phyloP scores from a whole-genome alignment of 2,888 invertebrate genomes.

The Alviniconcha strummeri region DNA sequence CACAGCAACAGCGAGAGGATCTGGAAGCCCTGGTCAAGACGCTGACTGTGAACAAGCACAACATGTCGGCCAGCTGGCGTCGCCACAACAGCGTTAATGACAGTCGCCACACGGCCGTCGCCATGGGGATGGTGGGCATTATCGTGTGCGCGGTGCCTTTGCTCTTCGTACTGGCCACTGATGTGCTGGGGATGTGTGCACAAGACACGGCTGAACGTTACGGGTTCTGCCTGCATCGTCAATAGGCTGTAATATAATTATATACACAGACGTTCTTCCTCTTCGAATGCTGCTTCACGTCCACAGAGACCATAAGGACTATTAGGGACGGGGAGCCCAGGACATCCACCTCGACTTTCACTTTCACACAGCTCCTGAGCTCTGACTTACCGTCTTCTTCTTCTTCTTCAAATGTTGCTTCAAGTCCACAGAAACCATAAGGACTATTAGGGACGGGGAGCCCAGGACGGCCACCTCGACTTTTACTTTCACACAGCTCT shows the following conservation, averaged over 20 bases:
- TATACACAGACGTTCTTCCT: not conserved
- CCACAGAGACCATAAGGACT: not conserved
- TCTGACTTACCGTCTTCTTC: too few relatives aligned
- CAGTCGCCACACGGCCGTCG: not conserved
- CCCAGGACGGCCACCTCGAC: too few relatives aligned
- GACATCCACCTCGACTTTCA: too few relatives aligned
- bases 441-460: too few relatives aligned
- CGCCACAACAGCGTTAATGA: slow-evolving; percentile 10
- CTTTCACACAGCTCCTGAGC: too few relatives aligned
- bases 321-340: too few relatives aligned
- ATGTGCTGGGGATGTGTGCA: not conserved
- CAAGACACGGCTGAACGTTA: not conserved
- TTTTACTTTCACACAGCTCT: too few relatives aligned
- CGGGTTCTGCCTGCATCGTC: not conserved
- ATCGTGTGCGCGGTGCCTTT: slow-evolving; percentile 19
- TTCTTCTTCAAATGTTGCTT: too few relatives aligned
- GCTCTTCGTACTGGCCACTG: slow-evolving; percentile 9
- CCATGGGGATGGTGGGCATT: slow-evolving; percentile 16
- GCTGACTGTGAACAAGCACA: slow-evolving; percentile 8
- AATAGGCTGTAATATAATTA: not conserved
- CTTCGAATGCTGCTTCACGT: not conserved
- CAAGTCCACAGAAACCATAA: too few relatives aligned
- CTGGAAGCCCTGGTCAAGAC: not conserved
- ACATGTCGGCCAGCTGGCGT: slow-evolving; percentile 15
- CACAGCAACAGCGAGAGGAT: not conserved